Percentiles rank a stretch among this genome's conserved stretches.
Evolutionary conservation across 92 coral and sea anemone genomes (phyloP).

Genomic region (Phenganax subtilis): DNA sequence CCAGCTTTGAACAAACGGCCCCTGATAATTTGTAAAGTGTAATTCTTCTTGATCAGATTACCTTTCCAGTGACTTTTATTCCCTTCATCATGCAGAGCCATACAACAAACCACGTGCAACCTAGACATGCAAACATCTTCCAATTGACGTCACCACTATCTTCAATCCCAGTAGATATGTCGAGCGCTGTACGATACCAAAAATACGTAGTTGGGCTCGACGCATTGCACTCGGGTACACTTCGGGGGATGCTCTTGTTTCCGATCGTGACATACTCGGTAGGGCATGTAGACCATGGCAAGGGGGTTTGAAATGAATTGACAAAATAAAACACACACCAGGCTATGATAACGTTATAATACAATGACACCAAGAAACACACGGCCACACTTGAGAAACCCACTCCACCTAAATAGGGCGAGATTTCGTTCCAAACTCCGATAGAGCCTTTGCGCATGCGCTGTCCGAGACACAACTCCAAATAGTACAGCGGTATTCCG

Average conservation of each 20-base stretch:
- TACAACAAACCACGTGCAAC: slow-evolving; percentile 71
- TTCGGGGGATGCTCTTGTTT: slow-evolving; percentile 55
- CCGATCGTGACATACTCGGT: slow-evolving; percentile 54
- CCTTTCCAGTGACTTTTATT: slow-evolving; percentile 91
- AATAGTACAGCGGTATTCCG: slow-evolving; percentile 92
- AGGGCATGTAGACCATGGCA: slow-evolving; percentile 95
- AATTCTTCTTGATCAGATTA: slow-evolving; percentile 7
- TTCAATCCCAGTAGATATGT: slow-evolving; percentile 70
- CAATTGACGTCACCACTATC: slow-evolving; percentile 83
- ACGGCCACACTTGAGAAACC: slow-evolving; percentile 92
- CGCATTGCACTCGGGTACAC: slow-evolving; percentile 65
- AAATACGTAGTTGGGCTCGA: slow-evolving; percentile 81
- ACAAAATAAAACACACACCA: slow-evolving; percentile 96
- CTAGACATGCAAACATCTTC: slow-evolving; percentile 81
- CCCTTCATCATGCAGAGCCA: slow-evolving; percentile 99
- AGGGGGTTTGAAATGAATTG: slow-evolving; percentile 83
- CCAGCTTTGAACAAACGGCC: no score
- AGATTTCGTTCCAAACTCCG: slow-evolving; percentile 99
- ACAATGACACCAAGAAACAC: slow-evolving; percentile 85
- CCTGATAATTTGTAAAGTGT: no score
- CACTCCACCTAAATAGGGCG: slow-evolving; percentile 94
- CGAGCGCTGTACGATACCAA: slow-evolving; percentile 89
- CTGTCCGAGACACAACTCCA: slow-evolving; percentile 98
- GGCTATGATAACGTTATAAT: slow-evolving; percentile 89
- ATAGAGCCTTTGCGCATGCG: slow-evolving; percentile 98